Evolutionary conservation across 2,888 invertebrate genomes (phyloP).

Genomic region (Yponomeuta cagnagella): DNA sequence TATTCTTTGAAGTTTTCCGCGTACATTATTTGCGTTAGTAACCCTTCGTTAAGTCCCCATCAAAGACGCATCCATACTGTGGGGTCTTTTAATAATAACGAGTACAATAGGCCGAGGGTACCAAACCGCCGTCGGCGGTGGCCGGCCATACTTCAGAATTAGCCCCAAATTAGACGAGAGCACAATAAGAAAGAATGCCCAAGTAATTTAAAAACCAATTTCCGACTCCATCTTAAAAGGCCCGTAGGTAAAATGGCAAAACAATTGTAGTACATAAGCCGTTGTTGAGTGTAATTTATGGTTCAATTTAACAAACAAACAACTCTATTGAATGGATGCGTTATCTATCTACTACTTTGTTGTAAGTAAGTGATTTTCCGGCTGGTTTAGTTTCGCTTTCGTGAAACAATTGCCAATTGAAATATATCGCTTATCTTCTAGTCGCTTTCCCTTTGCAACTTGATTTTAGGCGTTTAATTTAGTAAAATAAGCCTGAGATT

Average conservation of each 20-base stretch:
- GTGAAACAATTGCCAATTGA: not conserved
- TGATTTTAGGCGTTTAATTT: not conserved
- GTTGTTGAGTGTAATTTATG: conserved; percentile 10
- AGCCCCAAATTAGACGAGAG: conserved; percentile 48
- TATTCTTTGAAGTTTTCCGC: conserved; percentile 1
- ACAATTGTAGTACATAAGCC: conserved; percentile 8
- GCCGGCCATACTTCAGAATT: conserved; percentile 33
- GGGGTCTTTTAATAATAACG: conserved; percentile 39
- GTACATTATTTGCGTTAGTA: conserved; percentile 17
- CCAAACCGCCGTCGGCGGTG: conserved; percentile 34
- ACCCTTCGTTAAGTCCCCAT: conserved; percentile 28
- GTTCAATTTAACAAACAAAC: conserved; percentile 11
- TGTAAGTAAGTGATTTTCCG: conserved; percentile 1
- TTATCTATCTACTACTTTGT: not conserved
- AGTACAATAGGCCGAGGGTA: conserved; percentile 37
- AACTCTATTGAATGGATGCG: conserved; percentile 8
- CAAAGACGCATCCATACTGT: conserved; percentile 34
- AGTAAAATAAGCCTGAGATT: not conserved
- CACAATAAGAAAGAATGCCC: conserved; percentile 40
- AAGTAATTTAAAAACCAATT: conserved; percentile 62
- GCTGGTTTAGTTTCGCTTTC: not conserved
- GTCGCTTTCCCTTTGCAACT: not conserved
- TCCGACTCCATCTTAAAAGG: conserved; percentile 31
- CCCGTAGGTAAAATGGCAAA: conserved; percentile 23
- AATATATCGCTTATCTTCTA: not conserved